These are phyloP conservation scores for Ramphastos sulfuratus DNA, from an alignment of 2,113 vertebrate genomes.

Conservation along the genomic window DNA sequence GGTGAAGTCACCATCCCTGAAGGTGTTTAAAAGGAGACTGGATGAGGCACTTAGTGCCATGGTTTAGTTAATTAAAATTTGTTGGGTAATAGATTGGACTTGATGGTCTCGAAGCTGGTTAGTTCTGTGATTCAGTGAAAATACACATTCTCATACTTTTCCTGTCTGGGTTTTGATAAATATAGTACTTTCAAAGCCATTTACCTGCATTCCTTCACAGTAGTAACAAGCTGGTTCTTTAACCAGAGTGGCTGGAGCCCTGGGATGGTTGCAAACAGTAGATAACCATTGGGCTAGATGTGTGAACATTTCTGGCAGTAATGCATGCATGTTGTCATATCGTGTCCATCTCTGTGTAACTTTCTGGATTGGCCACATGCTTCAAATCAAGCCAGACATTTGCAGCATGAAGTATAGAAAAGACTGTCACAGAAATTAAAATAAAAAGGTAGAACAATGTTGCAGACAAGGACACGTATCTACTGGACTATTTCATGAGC, in stretches of 20 bases:
- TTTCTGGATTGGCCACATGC: neutral
- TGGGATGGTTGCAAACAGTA: neutral
- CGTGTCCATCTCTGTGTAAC: neutral
- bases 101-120: too few relatives aligned
- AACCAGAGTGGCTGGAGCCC: neutral
- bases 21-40: too few relatives aligned
- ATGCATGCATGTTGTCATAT: neutral
- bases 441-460: neutral
- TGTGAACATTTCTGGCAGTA: neutral
- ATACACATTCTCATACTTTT: neutral
- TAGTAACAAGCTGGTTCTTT: neutral
- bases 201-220: neutral
- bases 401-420: neutral
- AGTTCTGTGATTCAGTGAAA: too few relatives aligned
- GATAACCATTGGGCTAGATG: neutral
- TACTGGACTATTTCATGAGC: slow-evolving; percentile 12
- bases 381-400: neutral
- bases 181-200: neutral
- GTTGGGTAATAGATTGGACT: too few relatives aligned
- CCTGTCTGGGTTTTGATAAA: neutral
- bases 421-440: slow-evolving; percentile 23
- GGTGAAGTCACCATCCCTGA: too few relatives aligned
- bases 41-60: too few relatives aligned
- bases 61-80: too few relatives aligned
- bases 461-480: neutral